A percentile compares a stretch with the other conserved stretches of the same genome.
phyloP scores from a whole-genome alignment of 2,113 vertebrate genomes.

The Osmerus mordax region DNA sequence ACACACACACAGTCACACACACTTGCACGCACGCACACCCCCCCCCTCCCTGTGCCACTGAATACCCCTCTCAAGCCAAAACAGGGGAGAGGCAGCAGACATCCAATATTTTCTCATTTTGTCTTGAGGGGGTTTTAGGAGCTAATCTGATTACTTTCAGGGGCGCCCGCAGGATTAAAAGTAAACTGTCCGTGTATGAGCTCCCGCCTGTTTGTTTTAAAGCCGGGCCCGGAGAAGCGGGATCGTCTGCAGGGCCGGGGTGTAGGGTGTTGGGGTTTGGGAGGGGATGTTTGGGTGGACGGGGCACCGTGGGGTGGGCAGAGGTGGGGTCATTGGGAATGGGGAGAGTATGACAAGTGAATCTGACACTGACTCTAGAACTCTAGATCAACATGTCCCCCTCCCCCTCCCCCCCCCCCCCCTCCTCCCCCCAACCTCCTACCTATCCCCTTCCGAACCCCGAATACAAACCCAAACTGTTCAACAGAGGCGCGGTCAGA shows the following conservation, averaged over 20 bases:
- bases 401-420: too few species aligned
- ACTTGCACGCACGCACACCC: conserved; percentile 21
- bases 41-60: not conserved
- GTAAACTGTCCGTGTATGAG: conserved; percentile 43
- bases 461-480: too few species aligned
- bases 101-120: conserved; percentile 38
- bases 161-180: conserved; percentile 49
- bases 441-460: too few species aligned
- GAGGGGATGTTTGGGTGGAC: conserved; percentile 25
- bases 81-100: conserved; percentile 27
- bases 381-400: too few species aligned
- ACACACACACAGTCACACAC: conserved; percentile 20
- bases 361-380: too few species aligned
- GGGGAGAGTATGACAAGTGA: too few species aligned
- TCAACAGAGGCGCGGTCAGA: too few species aligned
- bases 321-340: too few species aligned
- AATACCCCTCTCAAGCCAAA: conserved; percentile 27
- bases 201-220: conserved; percentile 59
- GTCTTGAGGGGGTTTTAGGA: conserved; percentile 34
- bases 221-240: conserved; percentile 34
- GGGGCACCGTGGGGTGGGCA: conserved; percentile 6
- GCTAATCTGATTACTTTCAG: conserved; percentile 57
- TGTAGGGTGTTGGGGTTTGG: conserved; percentile 58
- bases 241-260: conserved; percentile 42
- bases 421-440: too few species aligned